These are phyloP conservation scores for Lytechinus pictus DNA, from an alignment of 35 echinoderm and acorn worm genomes.

Conservation along the genomic window DNA sequence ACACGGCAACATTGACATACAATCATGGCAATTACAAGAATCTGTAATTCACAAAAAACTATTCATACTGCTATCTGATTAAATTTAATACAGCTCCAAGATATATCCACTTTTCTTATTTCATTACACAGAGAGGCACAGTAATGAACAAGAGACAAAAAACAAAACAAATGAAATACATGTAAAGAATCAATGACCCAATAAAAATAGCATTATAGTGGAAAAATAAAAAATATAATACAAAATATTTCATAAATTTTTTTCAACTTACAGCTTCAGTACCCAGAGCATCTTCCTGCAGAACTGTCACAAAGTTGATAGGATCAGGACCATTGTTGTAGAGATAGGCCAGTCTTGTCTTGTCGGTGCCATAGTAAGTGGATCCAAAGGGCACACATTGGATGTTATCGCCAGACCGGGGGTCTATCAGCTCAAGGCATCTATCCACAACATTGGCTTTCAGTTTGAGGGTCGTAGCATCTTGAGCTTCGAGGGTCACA, in stretches of 20 bases:
- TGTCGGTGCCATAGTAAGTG: slow-evolving; percentile 96
- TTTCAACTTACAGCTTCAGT: slow-evolving; percentile 82
- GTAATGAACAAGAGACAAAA: background rate
- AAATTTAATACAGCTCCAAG: no score
- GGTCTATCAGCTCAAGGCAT: slow-evolving; percentile 81
- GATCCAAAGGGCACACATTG: slow-evolving; percentile 89
- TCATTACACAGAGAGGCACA: background rate
- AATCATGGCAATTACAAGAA: background rate
- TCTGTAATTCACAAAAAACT: background rate
- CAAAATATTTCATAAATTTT: background rate
- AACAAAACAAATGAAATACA: background rate
- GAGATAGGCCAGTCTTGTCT: slow-evolving; percentile 73
- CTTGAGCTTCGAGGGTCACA: slow-evolving; percentile 86
- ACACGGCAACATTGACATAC: background rate
- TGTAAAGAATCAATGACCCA: background rate
- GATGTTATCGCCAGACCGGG: slow-evolving; percentile 59
- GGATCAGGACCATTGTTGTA: slow-evolving; percentile 97
- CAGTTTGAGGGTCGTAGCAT: slow-evolving; percentile 69
- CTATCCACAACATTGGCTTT: slow-evolving; percentile 88
- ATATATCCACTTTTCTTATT: background rate
- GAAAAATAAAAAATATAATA: no score
- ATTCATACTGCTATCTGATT: no score
- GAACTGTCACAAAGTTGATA: slow-evolving; percentile 91
- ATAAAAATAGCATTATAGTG: background rate
- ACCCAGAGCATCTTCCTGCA: slow-evolving; percentile 83